Evolutionary conservation across 2,888 invertebrate species (phyloP), one percentile per base, ranked within the genome.

Genomic region (Coenonympha glycerion): DNA sequence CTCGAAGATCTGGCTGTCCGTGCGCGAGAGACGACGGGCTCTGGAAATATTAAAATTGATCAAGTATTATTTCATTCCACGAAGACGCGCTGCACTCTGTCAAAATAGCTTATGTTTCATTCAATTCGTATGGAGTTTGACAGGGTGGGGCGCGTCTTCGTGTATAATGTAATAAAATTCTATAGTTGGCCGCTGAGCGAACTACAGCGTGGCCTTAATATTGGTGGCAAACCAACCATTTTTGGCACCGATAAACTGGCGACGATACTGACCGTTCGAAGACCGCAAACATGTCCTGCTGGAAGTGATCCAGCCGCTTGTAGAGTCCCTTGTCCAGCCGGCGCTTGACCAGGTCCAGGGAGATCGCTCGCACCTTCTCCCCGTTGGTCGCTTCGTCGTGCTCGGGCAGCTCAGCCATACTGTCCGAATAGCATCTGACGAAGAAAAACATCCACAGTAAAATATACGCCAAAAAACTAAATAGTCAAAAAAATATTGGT

Each of bases 1-100:
- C 71, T 98, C 97, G 82, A 98, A 99, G 37, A 96, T 92, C 72
- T 96, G 96, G 2, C 98, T 98, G 83, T 98, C 98, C 0, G 95
- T 94, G 9, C 97, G 91, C 0, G 97, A 95, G 0, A 97, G 86
- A 53, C 92, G 92, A 2, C 99, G 91, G 0, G 97, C 97, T 63
- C 94, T 89, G 68, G 9, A 42, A 50, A 2, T n/a, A n/a, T n/a
- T n/a, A n/a, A n/a, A n/a, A n/a, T n/a, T n/a, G n/a, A n/a, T n/a
- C n/a, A n/a, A n/a, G n/a, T n/a, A n/a, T n/a, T n/a, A n/a, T n/a
- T n/a, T n/a, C n/a, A n/a, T n/a, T n/a, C n/a, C n/a, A n/a, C n/a
- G n/a, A n/a, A n/a, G n/a, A n/a, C n/a, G n/a, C n/a, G n/a, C n/a
- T n/a, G n/a, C n/a, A n/a, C n/a, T n/a, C n/a, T n/a, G n/a, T n/a